Evolutionary conservation across 2,797 vertebrate species (phyloP), one percentile per base, ranked within the genome.

Genomic region (Takifugu ocellatus): DNA sequence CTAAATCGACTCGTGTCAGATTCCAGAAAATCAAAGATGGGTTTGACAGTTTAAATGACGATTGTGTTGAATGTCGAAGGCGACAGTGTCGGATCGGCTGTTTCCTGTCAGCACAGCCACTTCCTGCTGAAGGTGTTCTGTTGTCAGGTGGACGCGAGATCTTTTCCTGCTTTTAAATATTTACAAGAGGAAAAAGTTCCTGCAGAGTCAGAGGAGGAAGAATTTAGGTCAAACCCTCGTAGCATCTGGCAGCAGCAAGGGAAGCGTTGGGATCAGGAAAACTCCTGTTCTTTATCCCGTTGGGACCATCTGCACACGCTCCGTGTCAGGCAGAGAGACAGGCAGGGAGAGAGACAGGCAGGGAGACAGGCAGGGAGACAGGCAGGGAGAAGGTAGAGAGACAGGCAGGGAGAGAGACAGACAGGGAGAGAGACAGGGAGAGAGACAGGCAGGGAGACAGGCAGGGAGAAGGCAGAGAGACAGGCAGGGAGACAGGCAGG

Each of bases 1-100:
- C 6, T 11, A 16, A 46, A 42, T 36, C 53, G 49, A 5, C 36
- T 3, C 3, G 36, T 12, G 1, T 39, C 36, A 39, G 36, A 14
- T 39, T 0, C 3, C 36, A 39, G 36, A 12, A 14, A 12, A 39
- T 17, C 36, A 39, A 4, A 39, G 12, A 14, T 39, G 8, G 12
- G 70, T 73, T 85, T 83, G 68, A 43, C 16, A 44, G 16, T 6
- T 44, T 6, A 44, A n/a, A 44, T 17, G 2, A 44, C 17, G 43
- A 6, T n/a, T n/a, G 29, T 16, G n/a, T 5, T 44, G 16, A n/a
- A 44, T 16, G 15, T 44, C 5, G 9, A 5, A 39, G 8, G 2
- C 17, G 17, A 17, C 17, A 17, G 17, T 29, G 12, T 51, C 47
- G 14, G 25, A 17, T 11, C 33, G 31, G 5, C 51, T 25, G 31